A percentile compares a stretch with the other conserved stretches of the same genome.
Conservation (phyloP, 2,113 vertebrate genomes). For the Pandion haliaetus region DNA sequence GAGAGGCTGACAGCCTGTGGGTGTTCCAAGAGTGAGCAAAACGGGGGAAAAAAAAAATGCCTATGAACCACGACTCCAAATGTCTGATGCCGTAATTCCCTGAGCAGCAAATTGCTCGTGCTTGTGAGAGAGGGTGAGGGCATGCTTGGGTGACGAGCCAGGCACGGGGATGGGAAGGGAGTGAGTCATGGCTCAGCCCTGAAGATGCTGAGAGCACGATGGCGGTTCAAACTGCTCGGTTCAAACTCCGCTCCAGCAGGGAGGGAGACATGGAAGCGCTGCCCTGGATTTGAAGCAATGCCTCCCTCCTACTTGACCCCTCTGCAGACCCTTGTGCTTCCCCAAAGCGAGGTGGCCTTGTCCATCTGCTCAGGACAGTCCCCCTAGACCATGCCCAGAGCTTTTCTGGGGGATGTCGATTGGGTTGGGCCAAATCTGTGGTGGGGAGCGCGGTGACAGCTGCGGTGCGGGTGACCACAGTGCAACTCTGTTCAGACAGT, state of each 20-base stretch:
- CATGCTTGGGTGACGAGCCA: not conserved
- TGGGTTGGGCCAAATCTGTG: not conserved
- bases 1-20: not conserved
- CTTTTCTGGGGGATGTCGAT: not conserved
- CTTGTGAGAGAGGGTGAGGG: not conserved
- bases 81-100: not conserved
- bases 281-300: not conserved
- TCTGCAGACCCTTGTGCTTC: not conserved
- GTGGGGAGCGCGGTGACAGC: rapidly evolving
- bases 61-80: not conserved
- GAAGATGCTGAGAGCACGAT: not conserved
- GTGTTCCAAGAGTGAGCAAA: not conserved
- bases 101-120: not conserved
- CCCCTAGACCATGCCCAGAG: not conserved
- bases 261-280: rapidly evolving
- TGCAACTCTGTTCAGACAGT: rapidly evolving
- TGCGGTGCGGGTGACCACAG: rapidly evolving
- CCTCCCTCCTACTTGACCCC: not conserved
- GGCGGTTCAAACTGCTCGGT: rapidly evolving
- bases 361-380: not conserved
- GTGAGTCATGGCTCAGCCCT: not conserved
- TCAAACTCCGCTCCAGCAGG: rapidly evolving
- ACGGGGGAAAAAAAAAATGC: rapidly evolving
- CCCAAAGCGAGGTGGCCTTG: not conserved
- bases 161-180: rapidly evolving